Percentiles rank a stretch among this genome's conserved stretches.
These are phyloP conservation scores for Limanda limanda DNA, from an alignment of 2,113 vertebrate genomes.

Conservation along the genomic window DNA sequence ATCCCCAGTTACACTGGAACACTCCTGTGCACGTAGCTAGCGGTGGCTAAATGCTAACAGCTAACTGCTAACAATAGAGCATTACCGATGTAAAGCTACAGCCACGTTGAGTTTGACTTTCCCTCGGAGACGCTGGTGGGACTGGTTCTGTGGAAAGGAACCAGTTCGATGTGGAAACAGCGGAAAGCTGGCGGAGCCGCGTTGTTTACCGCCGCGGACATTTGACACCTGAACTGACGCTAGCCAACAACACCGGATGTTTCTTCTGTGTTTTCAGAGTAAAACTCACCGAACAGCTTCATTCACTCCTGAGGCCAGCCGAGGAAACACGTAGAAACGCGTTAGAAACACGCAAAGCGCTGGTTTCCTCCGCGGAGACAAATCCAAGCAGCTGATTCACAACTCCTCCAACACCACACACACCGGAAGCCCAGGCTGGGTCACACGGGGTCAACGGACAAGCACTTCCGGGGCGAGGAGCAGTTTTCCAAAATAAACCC, in stretches of 20 bases:
- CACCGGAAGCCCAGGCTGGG: slow-evolving; percentile 15
- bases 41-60: slow-evolving; percentile 49
- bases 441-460: slow-evolving; percentile 10
- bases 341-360: not conserved
- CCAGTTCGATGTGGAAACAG: not conserved
- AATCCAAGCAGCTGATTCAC: not conserved
- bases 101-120: no score
- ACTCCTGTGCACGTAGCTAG: not conserved
- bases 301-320: not conserved
- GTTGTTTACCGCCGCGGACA: slow-evolving; percentile 54
- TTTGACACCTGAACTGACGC: slow-evolving; percentile 34
- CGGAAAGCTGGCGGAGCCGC: not conserved
- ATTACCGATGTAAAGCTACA: not conserved
- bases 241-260: slow-evolving; percentile 8
- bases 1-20: no score
- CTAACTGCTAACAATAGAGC: not conserved
- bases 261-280: not conserved
- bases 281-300: slow-evolving; percentile 57
- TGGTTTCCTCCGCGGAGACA: not conserved
- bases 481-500: slow-evolving; percentile 22
- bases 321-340: not conserved
- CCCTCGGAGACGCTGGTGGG: no score
- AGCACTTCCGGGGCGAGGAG: slow-evolving; percentile 32
- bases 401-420: slow-evolving; percentile 20
- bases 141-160: no score